Base-by-base conservation (phyloP, 2,113 vertebrate species). In the Otis tarda region DNA sequence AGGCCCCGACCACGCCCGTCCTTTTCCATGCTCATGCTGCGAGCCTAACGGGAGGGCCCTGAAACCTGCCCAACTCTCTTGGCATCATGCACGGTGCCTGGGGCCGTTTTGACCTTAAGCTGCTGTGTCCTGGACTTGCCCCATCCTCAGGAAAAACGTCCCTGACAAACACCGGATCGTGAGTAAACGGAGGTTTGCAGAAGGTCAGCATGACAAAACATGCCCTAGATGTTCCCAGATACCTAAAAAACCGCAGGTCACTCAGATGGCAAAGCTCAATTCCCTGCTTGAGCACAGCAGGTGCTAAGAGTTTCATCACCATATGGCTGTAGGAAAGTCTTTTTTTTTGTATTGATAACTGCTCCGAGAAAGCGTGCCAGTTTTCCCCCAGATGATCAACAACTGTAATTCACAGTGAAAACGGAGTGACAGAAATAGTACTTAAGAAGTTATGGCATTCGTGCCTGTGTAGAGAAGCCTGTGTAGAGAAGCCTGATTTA, bases 21-120 rank as follows among this genome's bases (percentile, higher is more conserved):
- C 18, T 50, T 83, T 31, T 22, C 49, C 4, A 12, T 50, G 21
- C 5, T 6, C 17, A 3, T 1, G 30, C 22, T 6, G 39, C 12
- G 1, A 18, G 0, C 10, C 11, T 21, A 24, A 7, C 2, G 7
- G 63, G 37, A 35, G 11, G 11, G 7, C 33, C 14, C 25, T 4
- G 55, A 13, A 18, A 27, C 11, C 22, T 10, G 20, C 33, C 21
- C 9, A 1, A 6, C 9, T 13, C 1, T 8, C 22, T 14, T 2
- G 0, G n/a, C 18, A 3, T 18, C 39, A 8, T 1, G 9, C 2
- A 2, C 4, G 3, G 31, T 4, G 10, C 8, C 4, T 8, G 39
- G 10, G 16, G 15, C 14, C 1, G 6, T 12, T 37, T 27, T 17
- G 33, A 14, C 45, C 2, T 41, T 30, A 12, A 15, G 43, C 3